Evolutionary conservation across 2,888 invertebrate genomes (phyloP), one percentile per base, ranked within the genome.

Genomic region (Myopa tessellatipennis): DNA sequence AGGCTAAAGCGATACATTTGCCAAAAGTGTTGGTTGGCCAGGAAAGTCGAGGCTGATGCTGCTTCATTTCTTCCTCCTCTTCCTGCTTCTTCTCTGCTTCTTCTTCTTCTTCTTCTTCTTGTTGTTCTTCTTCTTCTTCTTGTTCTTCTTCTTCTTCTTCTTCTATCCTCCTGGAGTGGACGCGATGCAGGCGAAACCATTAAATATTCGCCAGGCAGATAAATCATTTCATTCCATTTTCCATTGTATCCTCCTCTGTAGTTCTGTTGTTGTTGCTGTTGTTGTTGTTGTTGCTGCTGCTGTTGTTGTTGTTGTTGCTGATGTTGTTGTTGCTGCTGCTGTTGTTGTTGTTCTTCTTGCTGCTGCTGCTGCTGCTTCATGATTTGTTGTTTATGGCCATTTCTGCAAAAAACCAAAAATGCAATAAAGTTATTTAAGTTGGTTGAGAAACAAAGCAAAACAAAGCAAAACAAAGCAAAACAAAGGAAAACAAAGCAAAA

Each of bases 171-270:
- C 68, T 45, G 68, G 68, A 65, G 4, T 34, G 5, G 36, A 12
- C 55, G n/a, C 63, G 36, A 63, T 36, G 36, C 52, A 80, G 80
- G 79, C 85, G 80, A 80, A 81, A 80, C 82, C 82, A 82, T 87
- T 87, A 87, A 87, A 86, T 86, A 83, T 87, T 84, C 84, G 84
- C 85, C 85, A 82, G 83, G 83, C 85, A 85, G 83, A 87, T 87
- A 87, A 87, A 87, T 87, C 87, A 87, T 86, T 75, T 75, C 60
- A 38, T 60, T 40, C 6, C 60, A 45, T 75, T 75, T 58, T 58
- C 68, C n/a, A 40, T 52, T 70, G 70, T 55, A 70, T 70, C 45
- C 38, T 71, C 60, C n/a, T 50, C 16, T 58, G 14, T 34, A 10
- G 26, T 69, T 26, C 18, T 71, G 26, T 16, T 26, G 45, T 50